Conservation (phyloP, 1,140 invertebrate species). For the Augochlora pura region DNA sequence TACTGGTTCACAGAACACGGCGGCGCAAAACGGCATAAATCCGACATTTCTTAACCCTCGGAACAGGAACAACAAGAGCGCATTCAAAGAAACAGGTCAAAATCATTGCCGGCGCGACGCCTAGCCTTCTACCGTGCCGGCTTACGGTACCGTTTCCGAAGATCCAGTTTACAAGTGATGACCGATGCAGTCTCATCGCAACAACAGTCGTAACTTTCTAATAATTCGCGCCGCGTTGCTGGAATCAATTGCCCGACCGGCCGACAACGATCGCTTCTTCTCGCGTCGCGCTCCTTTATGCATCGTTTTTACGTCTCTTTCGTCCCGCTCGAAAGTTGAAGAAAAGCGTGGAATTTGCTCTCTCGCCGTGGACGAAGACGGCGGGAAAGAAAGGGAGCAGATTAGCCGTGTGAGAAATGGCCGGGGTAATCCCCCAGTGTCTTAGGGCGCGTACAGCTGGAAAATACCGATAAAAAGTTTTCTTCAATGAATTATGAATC, state of each 20-base stretch:
- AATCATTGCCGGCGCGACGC: no score
- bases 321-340: not conserved
- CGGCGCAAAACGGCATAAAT: no score
- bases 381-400: no score
- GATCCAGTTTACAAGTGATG: not conserved
- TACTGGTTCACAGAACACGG: no score
- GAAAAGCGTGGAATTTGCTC: not conserved
- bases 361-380: not conserved
- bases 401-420: not conserved
- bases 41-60: no score
- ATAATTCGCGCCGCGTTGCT: not conserved
- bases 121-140: no score
- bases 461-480: slow-evolving; percentile 62
- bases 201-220: not conserved
- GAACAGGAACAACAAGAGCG: no score
- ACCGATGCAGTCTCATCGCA: not conserved
- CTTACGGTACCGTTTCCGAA: not conserved
- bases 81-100: no score
- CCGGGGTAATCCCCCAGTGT: not conserved
- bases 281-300: not conserved
- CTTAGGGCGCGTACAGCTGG: slow-evolving; percentile 52
- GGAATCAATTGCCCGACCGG: not conserved
- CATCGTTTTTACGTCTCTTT: not conserved
- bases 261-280: not conserved
- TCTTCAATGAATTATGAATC: slow-evolving; percentile 63